A percentile compares a stretch with the other conserved stretches of the same genome.
These are phyloP conservation scores for Struthio camelus DNA, from an alignment of 2,113 vertebrate species.

Conservation along the genomic window DNA sequence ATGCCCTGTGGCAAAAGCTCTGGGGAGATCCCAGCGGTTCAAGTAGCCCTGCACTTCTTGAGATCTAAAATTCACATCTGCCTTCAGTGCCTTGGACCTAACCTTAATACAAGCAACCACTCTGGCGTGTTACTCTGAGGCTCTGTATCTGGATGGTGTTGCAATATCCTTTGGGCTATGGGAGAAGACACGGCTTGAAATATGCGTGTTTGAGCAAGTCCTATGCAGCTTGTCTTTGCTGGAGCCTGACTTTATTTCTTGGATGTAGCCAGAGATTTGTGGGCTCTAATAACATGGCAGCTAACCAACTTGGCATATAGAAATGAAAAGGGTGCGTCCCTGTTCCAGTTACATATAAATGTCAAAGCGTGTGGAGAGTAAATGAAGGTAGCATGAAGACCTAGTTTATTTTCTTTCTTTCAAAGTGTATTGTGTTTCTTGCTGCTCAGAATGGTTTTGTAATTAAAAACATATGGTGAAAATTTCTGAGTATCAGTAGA, in stretches of 20 bases:
- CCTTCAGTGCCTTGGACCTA: neutral
- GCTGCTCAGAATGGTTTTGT: neutral
- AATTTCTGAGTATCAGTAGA: neutral
- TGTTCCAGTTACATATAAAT: neutral
- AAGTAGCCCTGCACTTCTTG: neutral
- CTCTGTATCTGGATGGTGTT: neutral
- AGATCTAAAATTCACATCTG: neutral
- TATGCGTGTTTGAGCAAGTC: neutral
- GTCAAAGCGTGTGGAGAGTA: neutral
- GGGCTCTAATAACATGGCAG: neutral
- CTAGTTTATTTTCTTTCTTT: neutral
- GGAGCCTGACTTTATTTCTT: slow-evolving; percentile 17
- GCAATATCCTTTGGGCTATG: neutral
- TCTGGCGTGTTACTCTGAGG: neutral
- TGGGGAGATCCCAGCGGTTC: neutral
- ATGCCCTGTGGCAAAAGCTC: neutral
- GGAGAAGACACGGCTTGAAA: neutral
- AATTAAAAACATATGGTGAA: neutral
- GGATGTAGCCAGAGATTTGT: neutral
- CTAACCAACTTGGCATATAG: neutral
- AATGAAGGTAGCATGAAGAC: neutral
- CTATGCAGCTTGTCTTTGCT: neutral
- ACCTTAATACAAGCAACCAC: rapidly evolving
- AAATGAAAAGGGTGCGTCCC: neutral
- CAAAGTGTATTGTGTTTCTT: neutral